Base-by-base conservation (phyloP, 2,113 vertebrate genomes). In the Catharus bicknelli region DNA sequence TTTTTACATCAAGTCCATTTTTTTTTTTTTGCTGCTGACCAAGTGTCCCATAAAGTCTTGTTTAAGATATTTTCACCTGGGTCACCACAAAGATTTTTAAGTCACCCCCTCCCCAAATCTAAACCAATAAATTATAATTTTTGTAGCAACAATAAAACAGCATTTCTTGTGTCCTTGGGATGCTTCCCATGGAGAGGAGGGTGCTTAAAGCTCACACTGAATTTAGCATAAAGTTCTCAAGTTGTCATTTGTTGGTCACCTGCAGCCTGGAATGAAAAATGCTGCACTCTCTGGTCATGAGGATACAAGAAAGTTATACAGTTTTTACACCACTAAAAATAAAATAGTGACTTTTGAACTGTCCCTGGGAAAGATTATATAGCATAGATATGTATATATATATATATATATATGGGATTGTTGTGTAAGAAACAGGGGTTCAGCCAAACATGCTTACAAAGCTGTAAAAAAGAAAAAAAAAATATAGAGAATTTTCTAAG, bases 371-470 rank as follows among this genome's bases (percentile, higher is more conserved):
- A 80, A 66, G 75, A 54, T 91, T 91, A 90, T 55, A 80, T 61
- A 74, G 22, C 10, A 1, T 32, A 13, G 25, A 18, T 50, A n/a
- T 20, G 40, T 48, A 38, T 27, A 21, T n/a, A 55, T 43, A n/a
- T 32, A 51, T 29, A 25, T 32, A 68, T 16, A 9, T 64, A 11
- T 76, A 61, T 27, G 70, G 53, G 77, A 66, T 51, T 88, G 90
- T 25, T 88, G 73, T 53, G 76, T 86, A 91, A 81, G 78, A 70
- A 86, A 86, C 34, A 20, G 0, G 76, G 83, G 38, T 43, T 74
- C 90, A 94, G 92, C 75, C 88, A 95, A 81, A 91, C 94, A 94
- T 95, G 90, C 92, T 94, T 94, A 93, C 80, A 86, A 91, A 92
- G 76, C 80, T 57, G 64, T 80, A 90, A 73, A 91, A 94, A 96